These are phyloP conservation scores for Penelope pileata DNA, from an alignment of 2,113 vertebrate genomes.

Conservation along the genomic window DNA sequence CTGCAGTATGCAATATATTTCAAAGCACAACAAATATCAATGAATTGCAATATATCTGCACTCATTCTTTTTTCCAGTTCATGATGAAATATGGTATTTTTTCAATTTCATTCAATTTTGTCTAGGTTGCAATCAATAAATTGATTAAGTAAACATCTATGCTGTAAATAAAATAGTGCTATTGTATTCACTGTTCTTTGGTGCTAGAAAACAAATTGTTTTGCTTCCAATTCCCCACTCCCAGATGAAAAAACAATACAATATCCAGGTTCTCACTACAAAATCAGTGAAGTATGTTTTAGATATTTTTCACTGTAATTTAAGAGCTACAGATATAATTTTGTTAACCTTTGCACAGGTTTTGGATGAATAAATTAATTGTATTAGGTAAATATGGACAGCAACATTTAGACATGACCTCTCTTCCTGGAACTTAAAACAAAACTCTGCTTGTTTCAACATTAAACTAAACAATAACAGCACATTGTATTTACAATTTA, in stretches of 20 bases:
- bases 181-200: not conserved
- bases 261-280: not conserved
- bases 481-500: not conserved
- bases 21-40: not conserved
- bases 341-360: not conserved
- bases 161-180: not conserved
- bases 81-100: not conserved
- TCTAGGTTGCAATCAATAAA: not conserved
- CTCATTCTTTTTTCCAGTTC: not conserved
- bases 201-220: not conserved
- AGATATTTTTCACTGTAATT: not conserved
- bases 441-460: not conserved
- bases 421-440: not conserved
- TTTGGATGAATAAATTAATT: not conserved
- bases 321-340: not conserved
- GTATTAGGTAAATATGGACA: not conserved
- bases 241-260: not conserved
- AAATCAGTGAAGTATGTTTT: not conserved
- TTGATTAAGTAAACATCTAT: not conserved
- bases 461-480: not conserved
- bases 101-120: constrained; percentile 14
- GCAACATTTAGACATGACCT: not conserved
- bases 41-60: not conserved
- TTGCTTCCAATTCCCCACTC: not conserved
- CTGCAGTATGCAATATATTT: not conserved